A percentile compares a stretch with the other conserved stretches of the same genome.
These are phyloP conservation scores for Halcyon senegalensis DNA, from an alignment of 2,113 vertebrate genomes.

Conservation along the genomic window DNA sequence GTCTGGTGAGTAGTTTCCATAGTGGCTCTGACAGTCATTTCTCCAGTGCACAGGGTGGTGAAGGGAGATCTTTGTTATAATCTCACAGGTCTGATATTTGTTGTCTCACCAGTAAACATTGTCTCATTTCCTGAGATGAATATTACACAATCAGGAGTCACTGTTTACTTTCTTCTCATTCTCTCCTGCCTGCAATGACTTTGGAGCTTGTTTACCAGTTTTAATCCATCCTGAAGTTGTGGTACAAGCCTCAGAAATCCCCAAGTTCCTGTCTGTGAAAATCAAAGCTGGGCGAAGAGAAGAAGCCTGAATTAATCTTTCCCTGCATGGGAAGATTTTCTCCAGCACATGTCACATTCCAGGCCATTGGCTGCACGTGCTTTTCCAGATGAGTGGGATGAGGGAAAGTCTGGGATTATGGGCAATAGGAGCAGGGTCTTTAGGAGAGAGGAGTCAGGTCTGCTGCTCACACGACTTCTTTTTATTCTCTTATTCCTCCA, in stretches of 20 bases:
- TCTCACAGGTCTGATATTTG: neutral
- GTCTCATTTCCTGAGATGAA: neutral
- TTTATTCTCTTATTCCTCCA: neutral
- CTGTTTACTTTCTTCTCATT: neutral
- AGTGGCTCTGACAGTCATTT: neutral
- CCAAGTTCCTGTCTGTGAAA: neutral
- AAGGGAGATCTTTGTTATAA: neutral
- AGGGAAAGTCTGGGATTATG: neutral
- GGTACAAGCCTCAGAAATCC: neutral
- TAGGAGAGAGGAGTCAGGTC: neutral
- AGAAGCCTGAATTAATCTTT: neutral
- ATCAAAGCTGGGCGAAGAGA: neutral
- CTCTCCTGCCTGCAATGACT: neutral
- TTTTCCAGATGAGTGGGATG: neutral
- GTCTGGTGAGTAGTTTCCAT: neutral
- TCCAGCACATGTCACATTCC: fast-evolving
- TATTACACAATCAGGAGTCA: neutral
- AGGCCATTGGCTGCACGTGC: neutral
- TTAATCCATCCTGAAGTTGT: neutral
- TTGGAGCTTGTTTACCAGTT: neutral
- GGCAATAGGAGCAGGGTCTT: neutral
- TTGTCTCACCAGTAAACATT: neutral
- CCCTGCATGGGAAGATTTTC: neutral
- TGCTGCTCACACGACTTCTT: neutral
- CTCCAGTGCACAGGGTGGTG: neutral